phyloP scores from a whole-genome alignment of 1,140 invertebrate genomes.

The Heliothis subflexa region DNA sequence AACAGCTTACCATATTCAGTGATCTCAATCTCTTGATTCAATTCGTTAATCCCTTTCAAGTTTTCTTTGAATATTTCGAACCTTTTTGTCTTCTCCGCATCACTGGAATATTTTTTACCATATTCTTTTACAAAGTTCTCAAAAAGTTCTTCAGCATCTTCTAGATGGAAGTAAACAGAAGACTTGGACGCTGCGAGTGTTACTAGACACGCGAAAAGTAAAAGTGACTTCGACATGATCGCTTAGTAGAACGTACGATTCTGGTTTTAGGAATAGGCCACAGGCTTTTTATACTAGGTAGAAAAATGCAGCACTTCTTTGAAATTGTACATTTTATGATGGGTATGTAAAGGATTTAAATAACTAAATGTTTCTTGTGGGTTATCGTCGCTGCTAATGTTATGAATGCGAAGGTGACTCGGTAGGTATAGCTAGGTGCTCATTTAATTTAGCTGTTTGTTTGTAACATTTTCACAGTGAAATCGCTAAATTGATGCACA shows the following conservation, averaged over 20 bases:
- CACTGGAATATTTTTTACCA: neutral
- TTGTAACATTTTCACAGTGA: too few species aligned
- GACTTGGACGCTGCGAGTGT: neutral
- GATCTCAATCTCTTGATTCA: slow-evolving; percentile 5
- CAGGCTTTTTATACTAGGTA: neutral
- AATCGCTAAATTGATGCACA: too few species aligned
- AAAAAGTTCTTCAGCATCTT: neutral
- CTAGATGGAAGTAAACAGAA: neutral
- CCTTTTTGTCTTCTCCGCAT: neutral
- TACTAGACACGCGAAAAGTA: neutral
- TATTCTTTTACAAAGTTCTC: neutral
- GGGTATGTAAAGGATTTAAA: too few species aligned
- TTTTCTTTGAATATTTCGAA: slow-evolving; percentile 23
- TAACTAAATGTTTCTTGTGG: too few species aligned
- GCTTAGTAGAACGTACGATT: neutral
- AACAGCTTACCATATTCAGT: slow-evolving; percentile 7
- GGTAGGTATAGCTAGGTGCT: too few species aligned
- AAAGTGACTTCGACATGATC: neutral
- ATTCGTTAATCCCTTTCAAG: neutral
- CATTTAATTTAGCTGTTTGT: too few species aligned
- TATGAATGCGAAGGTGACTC: too few species aligned
- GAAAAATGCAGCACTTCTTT: too few species aligned
- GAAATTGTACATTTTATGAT: too few species aligned
- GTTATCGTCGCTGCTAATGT: too few species aligned
- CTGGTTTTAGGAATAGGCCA: neutral